These are phyloP conservation scores for Lepidochrysops patricia DNA, from an alignment of 2,888 invertebrate genomes.

Conservation along the genomic window DNA sequence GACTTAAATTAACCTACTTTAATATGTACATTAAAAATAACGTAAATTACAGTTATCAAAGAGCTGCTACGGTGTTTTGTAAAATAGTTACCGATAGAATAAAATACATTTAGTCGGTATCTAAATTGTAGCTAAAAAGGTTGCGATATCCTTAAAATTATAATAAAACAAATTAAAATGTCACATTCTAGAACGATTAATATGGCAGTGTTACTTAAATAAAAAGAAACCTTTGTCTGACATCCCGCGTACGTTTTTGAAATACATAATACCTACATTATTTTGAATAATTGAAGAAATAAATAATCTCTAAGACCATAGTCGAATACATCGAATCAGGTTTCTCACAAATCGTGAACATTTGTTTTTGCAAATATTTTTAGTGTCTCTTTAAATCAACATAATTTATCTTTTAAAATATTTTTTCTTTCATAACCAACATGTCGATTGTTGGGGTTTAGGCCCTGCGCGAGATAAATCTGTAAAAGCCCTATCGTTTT, in stretches of 20 bases:
- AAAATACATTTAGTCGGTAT: not conserved
- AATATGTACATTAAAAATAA: not conserved
- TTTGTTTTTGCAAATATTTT: not conserved
- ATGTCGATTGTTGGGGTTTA: not conserved
- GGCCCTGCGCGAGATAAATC: not conserved
- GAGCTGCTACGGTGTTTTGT: not conserved
- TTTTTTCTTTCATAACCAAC: not conserved
- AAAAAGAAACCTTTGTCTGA: constrained; percentile 26
- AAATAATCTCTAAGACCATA: too few species aligned
- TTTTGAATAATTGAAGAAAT: not conserved
- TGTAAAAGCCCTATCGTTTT: not conserved
- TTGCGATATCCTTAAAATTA: constrained; percentile 4
- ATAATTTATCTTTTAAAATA: not conserved
- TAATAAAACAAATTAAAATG: constrained; percentile 12
- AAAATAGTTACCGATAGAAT: not conserved
- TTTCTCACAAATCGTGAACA: too few species aligned
- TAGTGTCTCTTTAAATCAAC: not conserved
- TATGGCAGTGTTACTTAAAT: constrained; percentile 56
- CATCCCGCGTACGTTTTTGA: not conserved
- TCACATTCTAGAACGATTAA: constrained; percentile 27
- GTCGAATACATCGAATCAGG: too few species aligned
- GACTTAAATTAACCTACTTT: not conserved
- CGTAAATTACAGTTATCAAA: not conserved
- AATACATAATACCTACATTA: not conserved
- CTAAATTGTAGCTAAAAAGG: not conserved